Percentiles rank a stretch among this genome's conserved stretches.
phyloP scores from a whole-genome alignment of 1,140 invertebrate genomes.

The Trialeurodes vaporariorum region DNA sequence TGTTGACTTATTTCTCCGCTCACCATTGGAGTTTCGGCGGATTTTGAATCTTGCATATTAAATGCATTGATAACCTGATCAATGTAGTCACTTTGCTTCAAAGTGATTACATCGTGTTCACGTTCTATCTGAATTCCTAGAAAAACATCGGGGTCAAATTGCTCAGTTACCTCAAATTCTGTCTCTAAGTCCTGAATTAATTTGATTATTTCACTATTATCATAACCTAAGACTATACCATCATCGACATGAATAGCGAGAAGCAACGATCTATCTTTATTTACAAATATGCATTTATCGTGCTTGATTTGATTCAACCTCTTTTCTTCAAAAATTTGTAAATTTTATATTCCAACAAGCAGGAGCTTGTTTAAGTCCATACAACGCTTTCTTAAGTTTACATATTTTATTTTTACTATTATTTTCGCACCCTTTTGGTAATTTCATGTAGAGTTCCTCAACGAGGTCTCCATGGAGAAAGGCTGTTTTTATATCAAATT shows the following conservation, averaged over 20 bases:
- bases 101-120: constrained; percentile 14
- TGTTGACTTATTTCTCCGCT: no score
- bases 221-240: constrained; percentile 24
- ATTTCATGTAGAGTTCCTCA: background rate
- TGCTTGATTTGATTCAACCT: constrained; percentile 19
- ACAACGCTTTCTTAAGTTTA: constrained; percentile 16
- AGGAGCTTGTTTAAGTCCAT: constrained; percentile 28
- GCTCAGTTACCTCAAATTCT: constrained; percentile 23
- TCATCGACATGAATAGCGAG: constrained; percentile 33
- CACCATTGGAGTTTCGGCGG: no score
- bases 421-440: constrained; percentile 2
- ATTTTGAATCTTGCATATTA: no score
- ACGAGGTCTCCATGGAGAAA: constrained; percentile 7
- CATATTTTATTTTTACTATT: constrained; percentile 5
- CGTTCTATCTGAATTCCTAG: constrained; percentile 29
- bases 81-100: no score
- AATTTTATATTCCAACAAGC: constrained; percentile 29
- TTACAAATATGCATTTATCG: constrained; percentile 23
- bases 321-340: constrained; percentile 21
- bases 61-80: no score
- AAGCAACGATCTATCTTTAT: constrained; percentile 12
- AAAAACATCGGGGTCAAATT: constrained; percentile 19
- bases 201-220: constrained; percentile 19
- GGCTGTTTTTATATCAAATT: constrained; percentile 5
- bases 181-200: constrained; percentile 17